Percentiles rank a stretch among this genome's conserved stretches.
Conservation (phyloP, 2,888 invertebrate species). For the Lasioglossum vierecki region DNA sequence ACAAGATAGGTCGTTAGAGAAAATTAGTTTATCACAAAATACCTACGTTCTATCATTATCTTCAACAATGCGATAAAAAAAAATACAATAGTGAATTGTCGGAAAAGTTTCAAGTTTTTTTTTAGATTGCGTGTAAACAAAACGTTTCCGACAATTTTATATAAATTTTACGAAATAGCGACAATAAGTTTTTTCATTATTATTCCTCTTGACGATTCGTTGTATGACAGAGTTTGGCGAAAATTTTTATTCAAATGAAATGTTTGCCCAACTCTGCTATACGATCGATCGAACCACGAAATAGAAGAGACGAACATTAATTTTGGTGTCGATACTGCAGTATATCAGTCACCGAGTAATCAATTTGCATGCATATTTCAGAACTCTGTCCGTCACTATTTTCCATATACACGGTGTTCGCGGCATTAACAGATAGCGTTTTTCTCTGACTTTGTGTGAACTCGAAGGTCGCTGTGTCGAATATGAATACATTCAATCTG, state of each 20-base stretch:
- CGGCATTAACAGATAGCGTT: too few relatives aligned
- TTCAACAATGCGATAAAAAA: neutral
- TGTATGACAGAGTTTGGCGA: too few relatives aligned
- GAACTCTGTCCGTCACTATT: neutral
- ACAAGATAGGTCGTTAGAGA: neutral
- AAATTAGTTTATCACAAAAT: conserved; percentile 14
- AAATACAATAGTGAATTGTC: neutral
- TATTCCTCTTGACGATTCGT: neutral
- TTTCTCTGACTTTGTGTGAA: too few relatives aligned
- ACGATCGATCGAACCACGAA: neutral
- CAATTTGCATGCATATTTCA: neutral
- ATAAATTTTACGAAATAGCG: neutral
- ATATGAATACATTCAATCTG: too few relatives aligned
- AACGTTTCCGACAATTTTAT: neutral
- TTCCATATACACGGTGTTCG: too few relatives aligned
- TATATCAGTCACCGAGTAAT: neutral
- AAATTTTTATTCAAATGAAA: too few relatives aligned
- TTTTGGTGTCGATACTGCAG: neutral
- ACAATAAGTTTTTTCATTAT: neutral
- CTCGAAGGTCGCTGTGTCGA: too few relatives aligned
- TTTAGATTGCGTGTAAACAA: neutral
- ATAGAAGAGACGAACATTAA: neutral
- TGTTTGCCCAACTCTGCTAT: too few relatives aligned
- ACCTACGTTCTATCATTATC: neutral
- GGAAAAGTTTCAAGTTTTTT: neutral